Conservation (phyloP, 2,888 invertebrate species). For the Chesias legatella region DNA sequence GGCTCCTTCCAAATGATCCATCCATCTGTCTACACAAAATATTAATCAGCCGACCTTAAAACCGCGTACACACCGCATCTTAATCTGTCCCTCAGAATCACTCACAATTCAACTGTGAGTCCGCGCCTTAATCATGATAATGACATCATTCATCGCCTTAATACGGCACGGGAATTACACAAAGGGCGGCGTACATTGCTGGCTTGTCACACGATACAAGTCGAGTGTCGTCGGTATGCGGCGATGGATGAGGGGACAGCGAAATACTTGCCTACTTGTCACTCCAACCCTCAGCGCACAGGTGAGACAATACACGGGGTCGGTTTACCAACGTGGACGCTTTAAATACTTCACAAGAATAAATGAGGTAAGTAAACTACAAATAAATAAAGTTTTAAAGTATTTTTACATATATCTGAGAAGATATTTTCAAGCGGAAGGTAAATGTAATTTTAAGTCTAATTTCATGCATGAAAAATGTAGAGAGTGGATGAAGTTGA, state of each 20-base stretch:
- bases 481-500: too few species aligned
- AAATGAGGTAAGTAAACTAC: conserved; percentile 1
- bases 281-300: conserved; percentile 60
- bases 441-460: too few species aligned
- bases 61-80: conserved; percentile 37
- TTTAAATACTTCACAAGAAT: conserved; percentile 5
- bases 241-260: conserved; percentile 35
- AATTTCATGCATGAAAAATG: too few species aligned
- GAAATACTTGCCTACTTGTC: conserved; percentile 41
- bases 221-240: conserved; percentile 12
- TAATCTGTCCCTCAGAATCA: conserved; percentile 58
- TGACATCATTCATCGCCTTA: conserved; percentile 71
- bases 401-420: too few species aligned
- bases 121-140: conserved; percentile 70
- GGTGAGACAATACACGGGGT: conserved; percentile 47
- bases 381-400: too few species aligned
- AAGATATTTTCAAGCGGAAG: too few species aligned
- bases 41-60: conserved; percentile 27
- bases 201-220: conserved; percentile 3
- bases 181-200: conserved; percentile 33
- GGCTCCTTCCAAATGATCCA: neutral
- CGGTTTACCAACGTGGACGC: conserved; percentile 14
- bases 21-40: conserved; percentile 22
- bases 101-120: conserved; percentile 68
- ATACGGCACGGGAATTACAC: conserved; percentile 31